Conservation (phyloP, 2,113 vertebrate genomes). For the Mixornis gularis region DNA sequence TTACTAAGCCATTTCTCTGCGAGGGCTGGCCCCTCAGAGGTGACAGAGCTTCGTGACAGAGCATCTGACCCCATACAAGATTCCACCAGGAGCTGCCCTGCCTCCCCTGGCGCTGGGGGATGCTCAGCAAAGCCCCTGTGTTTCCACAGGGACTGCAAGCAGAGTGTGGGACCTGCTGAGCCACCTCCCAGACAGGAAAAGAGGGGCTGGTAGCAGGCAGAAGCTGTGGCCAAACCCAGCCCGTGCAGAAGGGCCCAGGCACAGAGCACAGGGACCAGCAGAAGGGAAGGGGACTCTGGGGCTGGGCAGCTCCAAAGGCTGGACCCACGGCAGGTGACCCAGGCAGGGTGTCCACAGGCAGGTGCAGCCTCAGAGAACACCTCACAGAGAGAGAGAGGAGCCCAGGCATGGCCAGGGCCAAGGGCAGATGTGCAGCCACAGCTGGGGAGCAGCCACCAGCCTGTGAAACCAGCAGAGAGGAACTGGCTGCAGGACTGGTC, state of each 20-base stretch:
- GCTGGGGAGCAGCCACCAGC: neutral
- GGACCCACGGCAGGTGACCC: neutral
- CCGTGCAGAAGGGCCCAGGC: neutral
- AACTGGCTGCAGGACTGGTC: neutral
- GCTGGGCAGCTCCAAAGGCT: neutral
- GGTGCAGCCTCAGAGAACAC: neutral
- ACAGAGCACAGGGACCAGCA: neutral
- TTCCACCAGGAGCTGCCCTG: too few species aligned
- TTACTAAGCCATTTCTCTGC: too few species aligned
- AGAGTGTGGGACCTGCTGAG: neutral
- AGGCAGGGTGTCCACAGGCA: neutral
- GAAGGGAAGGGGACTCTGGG: neutral
- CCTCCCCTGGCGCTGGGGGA: neutral
- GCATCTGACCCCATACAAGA: too few species aligned
- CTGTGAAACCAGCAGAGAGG: too few species aligned
- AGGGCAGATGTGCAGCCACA: neutral
- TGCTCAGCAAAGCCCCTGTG: accelerated
- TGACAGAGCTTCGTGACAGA: too few species aligned
- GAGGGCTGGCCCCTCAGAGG: too few species aligned
- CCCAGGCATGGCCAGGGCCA: neutral
- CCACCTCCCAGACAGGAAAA: neutral
- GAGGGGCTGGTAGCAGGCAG: neutral
- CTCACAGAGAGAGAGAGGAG: neutral
- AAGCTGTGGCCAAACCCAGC: neutral
- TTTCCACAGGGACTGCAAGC: neutral